These are phyloP conservation scores for Drosophila niveifrons DNA, from an alignment of 2,888 invertebrate genomes.

Conservation along the genomic window DNA sequence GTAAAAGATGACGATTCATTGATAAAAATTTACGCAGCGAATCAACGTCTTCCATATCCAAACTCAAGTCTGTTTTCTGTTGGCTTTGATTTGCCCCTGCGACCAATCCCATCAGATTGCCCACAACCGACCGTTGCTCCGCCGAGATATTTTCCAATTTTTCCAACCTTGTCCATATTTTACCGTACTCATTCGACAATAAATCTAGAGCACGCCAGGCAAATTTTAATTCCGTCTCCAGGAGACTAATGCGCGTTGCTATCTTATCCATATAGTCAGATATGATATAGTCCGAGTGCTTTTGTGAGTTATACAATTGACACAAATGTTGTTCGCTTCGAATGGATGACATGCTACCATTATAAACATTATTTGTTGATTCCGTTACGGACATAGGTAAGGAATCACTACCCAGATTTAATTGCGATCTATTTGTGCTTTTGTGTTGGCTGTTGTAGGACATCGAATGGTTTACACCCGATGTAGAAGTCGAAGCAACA, in stretches of 20 bases:
- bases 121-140: slow-evolving; percentile 96
- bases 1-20: slow-evolving; percentile 33
- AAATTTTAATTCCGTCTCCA: slow-evolving; percentile 96
- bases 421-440: slow-evolving; percentile 33
- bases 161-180: slow-evolving; percentile 97
- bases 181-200: slow-evolving; percentile 95
- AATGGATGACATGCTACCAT: slow-evolving; percentile 72
- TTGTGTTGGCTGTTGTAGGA: slow-evolving; percentile 4
- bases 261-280: slow-evolving; percentile 96
- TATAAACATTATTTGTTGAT: slow-evolving; percentile 25
- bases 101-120: slow-evolving; percentile 89
- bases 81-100: slow-evolving; percentile 60
- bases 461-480: background rate
- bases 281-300: slow-evolving; percentile 91
- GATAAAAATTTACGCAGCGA: slow-evolving; percentile 27
- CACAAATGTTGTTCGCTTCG: slow-evolving; percentile 83
- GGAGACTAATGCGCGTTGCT: slow-evolving; percentile 93
- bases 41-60: slow-evolving; percentile 18
- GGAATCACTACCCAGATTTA: slow-evolving; percentile 32
- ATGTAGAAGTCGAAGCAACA: background rate
- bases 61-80: slow-evolving; percentile 19
- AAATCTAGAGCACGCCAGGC: slow-evolving; percentile 97
- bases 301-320: slow-evolving; percentile 85
- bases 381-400: slow-evolving; percentile 40
- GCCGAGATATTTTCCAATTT: slow-evolving; percentile 94